These are phyloP conservation scores for Struthidea cinerea DNA, from an alignment of 2,113 vertebrate species.

Conservation along the genomic window DNA sequence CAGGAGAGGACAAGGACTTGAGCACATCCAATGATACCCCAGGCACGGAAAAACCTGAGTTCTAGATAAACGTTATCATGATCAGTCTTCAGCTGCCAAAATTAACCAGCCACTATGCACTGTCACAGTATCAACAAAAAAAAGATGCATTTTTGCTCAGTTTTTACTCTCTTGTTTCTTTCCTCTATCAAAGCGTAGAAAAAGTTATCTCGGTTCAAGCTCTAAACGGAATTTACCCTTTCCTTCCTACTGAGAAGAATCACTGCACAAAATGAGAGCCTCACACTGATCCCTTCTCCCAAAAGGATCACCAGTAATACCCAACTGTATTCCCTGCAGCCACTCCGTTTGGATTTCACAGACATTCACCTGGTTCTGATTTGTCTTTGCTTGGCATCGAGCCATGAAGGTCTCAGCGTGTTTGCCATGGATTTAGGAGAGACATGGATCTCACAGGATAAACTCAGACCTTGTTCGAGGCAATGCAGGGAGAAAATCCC, in stretches of 20 bases:
- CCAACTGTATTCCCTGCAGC: not conserved
- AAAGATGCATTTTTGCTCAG: slow-evolving; percentile 1
- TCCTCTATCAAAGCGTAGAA: not conserved
- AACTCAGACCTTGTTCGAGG: not conserved
- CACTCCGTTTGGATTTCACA: not conserved
- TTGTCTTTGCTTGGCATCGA: not conserved
- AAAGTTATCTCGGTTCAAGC: not conserved
- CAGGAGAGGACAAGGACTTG: slow-evolving; percentile 67
- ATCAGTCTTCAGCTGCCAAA: slow-evolving; percentile 60
- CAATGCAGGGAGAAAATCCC: not conserved
- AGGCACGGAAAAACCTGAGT: slow-evolving; percentile 65
- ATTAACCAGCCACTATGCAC: slow-evolving; percentile 47
- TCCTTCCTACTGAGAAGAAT: not conserved
- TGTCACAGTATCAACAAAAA: slow-evolving; percentile 49
- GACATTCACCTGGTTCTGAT: not conserved
- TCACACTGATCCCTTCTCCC: not conserved
- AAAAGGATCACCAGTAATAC: not conserved
- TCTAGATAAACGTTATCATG: slow-evolving; percentile 57
- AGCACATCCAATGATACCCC: slow-evolving; percentile 64
- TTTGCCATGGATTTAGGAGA: not conserved
- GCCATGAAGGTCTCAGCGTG: not conserved
- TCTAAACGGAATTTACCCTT: not conserved
- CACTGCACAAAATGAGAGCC: not conserved
- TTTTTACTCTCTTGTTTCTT: not conserved
- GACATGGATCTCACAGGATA: not conserved